Conservation (phyloP, 2,888 invertebrate species). For the Mesodorylaimus sp. region DNA sequence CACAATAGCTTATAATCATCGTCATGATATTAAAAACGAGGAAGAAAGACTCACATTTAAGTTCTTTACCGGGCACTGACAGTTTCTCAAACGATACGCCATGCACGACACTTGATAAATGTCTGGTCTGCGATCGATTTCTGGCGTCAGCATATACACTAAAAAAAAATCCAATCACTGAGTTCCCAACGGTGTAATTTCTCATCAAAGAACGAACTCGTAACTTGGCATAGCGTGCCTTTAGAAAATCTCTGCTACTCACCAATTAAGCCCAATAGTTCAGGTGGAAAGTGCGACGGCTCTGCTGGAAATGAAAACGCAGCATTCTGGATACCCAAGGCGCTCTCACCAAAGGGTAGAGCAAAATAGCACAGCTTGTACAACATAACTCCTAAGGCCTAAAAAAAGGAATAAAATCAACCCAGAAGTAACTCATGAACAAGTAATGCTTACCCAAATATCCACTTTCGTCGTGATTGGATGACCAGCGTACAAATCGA, state of each 20-base stretch:
- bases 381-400: slow-evolving; percentile 67
- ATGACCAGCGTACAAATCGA: slow-evolving; percentile 65
- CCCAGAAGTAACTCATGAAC: no score
- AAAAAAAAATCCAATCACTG: slow-evolving; percentile 3
- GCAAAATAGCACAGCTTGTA: slow-evolving; percentile 74
- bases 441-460: slow-evolving; percentile 50
- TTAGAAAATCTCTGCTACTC: background rate
- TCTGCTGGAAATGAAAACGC: slow-evolving; percentile 64
- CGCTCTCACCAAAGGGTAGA: slow-evolving; percentile 73
- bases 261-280: slow-evolving; percentile 6
- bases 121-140: slow-evolving; percentile 61
- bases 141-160: slow-evolving; percentile 65
- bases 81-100: slow-evolving; percentile 32
- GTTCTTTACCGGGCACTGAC: slow-evolving; percentile 35
- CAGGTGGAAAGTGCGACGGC: slow-evolving; percentile 12
- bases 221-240: background rate
- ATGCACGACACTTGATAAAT: slow-evolving; percentile 42
- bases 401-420: slow-evolving; percentile 24
- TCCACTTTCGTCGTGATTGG: slow-evolving; percentile 66
- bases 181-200: background rate
- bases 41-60: slow-evolving; percentile 30
- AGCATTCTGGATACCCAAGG: slow-evolving; percentile 74
- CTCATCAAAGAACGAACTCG: background rate
- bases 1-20: background rate
- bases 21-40: background rate